phyloP scores from a whole-genome alignment of 2,797 vertebrate genomes.

The Pangasius mekongensis region DNA sequence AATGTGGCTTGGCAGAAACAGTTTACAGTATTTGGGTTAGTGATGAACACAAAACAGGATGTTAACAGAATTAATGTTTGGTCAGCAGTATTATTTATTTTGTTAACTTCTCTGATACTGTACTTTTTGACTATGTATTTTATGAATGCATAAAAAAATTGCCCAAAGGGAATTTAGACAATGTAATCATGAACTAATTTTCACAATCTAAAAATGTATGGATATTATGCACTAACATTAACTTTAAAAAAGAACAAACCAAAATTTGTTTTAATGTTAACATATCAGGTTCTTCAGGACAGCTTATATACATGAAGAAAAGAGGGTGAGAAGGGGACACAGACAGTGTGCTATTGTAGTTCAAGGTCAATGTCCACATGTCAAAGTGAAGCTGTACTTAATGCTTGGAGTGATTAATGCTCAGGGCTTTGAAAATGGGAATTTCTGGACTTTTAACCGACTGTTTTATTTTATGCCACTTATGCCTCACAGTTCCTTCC shows the following conservation, averaged over 20 bases:
- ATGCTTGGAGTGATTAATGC: slow-evolving; percentile 40
- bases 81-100: background rate
- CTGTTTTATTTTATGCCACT: background rate
- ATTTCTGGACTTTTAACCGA: slow-evolving; percentile 12
- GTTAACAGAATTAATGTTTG: background rate
- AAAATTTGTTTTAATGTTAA: background rate
- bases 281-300: background rate
- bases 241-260: background rate
- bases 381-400: slow-evolving; percentile 45
- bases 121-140: background rate
- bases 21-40: slow-evolving; percentile 60
- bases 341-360: slow-evolving; percentile 39
- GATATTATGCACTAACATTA: background rate
- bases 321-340: slow-evolving; percentile 9
- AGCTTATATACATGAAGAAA: slow-evolving; percentile 22
- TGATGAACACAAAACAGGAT: background rate
- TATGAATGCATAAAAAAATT: background rate
- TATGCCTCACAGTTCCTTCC: background rate
- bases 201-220: background rate
- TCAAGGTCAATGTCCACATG: slow-evolving; percentile 48
- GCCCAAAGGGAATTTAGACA: background rate
- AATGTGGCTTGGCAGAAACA: slow-evolving; percentile 68
- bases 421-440: slow-evolving; percentile 24
- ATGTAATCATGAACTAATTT: background rate
- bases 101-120: background rate